These are phyloP conservation scores for Eremophila alpestris DNA, from an alignment of 2,797 vertebrate genomes.

Conservation along the genomic window DNA sequence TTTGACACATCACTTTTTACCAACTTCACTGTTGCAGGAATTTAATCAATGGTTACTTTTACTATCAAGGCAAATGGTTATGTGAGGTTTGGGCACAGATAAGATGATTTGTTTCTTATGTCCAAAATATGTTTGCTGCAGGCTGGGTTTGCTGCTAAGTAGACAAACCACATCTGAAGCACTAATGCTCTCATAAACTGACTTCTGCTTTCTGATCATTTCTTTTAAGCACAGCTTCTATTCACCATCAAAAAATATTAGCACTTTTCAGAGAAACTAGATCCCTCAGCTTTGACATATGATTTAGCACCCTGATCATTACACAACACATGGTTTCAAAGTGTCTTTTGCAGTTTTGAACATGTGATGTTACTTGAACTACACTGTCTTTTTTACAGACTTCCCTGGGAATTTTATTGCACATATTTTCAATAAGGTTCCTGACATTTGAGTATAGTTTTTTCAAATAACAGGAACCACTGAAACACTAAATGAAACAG, in stretches of 20 bases:
- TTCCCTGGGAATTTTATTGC: not conserved
- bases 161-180: conserved; percentile 73
- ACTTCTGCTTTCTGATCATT: conserved; percentile 65
- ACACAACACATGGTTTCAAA: conserved; percentile 63
- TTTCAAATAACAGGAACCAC: not conserved
- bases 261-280: conserved; percentile 64
- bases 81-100: conserved; percentile 33
- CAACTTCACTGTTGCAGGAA: conserved; percentile 34
- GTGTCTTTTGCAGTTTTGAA: conserved; percentile 43
- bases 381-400: conserved; percentile 10
- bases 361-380: conserved; percentile 45
- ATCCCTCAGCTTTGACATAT: conserved; percentile 31
- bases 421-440: not conserved
- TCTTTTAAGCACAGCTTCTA: conserved; percentile 71
- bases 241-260: conserved; percentile 68
- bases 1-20: not conserved
- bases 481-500: not conserved
- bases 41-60: conserved; percentile 60
- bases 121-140: conserved; percentile 59
- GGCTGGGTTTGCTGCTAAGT: conserved; percentile 53
- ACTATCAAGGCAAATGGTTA: conserved; percentile 19
- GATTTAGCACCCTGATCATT: conserved; percentile 44
- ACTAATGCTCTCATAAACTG: conserved; percentile 67
- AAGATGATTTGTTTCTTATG: conserved; percentile 56
- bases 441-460: not conserved